A percentile compares a stretch with the other conserved stretches of the same genome.
Conservation (phyloP, 2,888 invertebrate genomes). For the Euplexia lucipara region DNA sequence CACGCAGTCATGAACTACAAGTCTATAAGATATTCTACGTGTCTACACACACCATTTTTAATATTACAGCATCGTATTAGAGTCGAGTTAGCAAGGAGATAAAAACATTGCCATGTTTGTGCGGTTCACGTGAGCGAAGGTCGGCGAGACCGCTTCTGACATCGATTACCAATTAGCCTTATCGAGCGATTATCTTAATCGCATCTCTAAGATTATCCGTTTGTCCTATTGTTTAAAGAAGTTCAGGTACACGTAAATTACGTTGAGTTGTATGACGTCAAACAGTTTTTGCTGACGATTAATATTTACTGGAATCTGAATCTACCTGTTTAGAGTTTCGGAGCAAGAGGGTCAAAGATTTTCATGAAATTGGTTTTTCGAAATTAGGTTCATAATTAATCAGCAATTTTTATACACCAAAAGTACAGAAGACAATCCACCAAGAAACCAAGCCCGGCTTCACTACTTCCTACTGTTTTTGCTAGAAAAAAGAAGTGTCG, state of each 20-base stretch:
- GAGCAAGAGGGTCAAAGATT: too few relatives aligned
- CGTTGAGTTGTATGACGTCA: conserved; percentile 55
- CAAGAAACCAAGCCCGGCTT: too few relatives aligned
- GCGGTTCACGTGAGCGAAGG: conserved; percentile 62
- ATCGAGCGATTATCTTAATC: conserved; percentile 58
- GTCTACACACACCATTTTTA: conserved; percentile 63
- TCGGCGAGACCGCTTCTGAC: conserved; percentile 40
- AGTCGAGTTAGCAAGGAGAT: conserved; percentile 66
- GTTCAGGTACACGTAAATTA: conserved; percentile 28
- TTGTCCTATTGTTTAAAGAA: conserved; percentile 60
- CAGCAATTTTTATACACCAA: too few relatives aligned
- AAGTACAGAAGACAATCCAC: too few relatives aligned
- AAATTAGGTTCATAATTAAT: too few relatives aligned
- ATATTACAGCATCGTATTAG: conserved; percentile 65
- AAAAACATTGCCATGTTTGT: conserved; percentile 65
- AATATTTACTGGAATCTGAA: conserved; percentile 2
- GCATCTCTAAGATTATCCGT: conserved; percentile 45
- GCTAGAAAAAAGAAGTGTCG: too few relatives aligned
- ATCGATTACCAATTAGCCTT: conserved; percentile 58
- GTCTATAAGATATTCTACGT: conserved; percentile 67
- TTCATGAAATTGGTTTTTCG: too few relatives aligned
- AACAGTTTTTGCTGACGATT: conserved; percentile 19
- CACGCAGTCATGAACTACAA: conserved; percentile 69
- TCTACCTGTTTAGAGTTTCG: too few relatives aligned
- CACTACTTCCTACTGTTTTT: too few relatives aligned